These are phyloP conservation scores for Diorhabda elongata DNA, from an alignment of 1,140 invertebrate genomes.

Conservation along the genomic window DNA sequence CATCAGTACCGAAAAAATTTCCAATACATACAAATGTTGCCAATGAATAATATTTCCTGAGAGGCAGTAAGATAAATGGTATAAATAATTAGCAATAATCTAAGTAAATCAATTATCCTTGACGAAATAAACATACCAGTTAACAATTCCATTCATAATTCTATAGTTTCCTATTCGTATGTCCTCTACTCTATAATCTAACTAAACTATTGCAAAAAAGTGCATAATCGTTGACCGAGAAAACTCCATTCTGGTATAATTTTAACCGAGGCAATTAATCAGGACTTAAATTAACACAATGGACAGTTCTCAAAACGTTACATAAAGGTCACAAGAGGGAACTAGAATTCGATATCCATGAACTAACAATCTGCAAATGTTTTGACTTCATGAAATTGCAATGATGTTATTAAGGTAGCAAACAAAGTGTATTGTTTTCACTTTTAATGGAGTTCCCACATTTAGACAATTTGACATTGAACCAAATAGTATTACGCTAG, in stretches of 20 bases:
- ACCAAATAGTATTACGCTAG: constrained; percentile 40
- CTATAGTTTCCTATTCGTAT: neutral
- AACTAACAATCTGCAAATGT: constrained; percentile 19
- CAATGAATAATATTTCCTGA: too few species aligned
- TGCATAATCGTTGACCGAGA: neutral
- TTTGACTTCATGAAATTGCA: constrained; percentile 30
- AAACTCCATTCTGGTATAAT: neutral
- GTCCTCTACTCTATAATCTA: neutral
- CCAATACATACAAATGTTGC: too few species aligned
- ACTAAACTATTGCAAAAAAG: neutral
- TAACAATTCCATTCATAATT: neutral
- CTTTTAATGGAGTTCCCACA: constrained; percentile 40
- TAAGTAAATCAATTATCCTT: neutral
- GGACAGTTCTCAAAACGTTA: constrained; percentile 6
- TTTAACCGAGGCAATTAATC: neutral
- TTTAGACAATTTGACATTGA: constrained; percentile 39
- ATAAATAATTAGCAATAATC: too few species aligned
- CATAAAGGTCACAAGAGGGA: constrained; percentile 4
- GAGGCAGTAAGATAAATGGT: too few species aligned
- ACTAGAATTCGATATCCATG: constrained; percentile 19
- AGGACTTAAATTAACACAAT: constrained; percentile 8
- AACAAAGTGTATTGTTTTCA: constrained; percentile 39
- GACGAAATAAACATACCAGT: neutral
- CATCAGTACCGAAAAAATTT: too few species aligned
- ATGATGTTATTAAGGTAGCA: constrained; percentile 22